Evolutionary conservation across 2,888 invertebrate genomes (phyloP).

Genomic region (Hipparchia sbordonii): DNA sequence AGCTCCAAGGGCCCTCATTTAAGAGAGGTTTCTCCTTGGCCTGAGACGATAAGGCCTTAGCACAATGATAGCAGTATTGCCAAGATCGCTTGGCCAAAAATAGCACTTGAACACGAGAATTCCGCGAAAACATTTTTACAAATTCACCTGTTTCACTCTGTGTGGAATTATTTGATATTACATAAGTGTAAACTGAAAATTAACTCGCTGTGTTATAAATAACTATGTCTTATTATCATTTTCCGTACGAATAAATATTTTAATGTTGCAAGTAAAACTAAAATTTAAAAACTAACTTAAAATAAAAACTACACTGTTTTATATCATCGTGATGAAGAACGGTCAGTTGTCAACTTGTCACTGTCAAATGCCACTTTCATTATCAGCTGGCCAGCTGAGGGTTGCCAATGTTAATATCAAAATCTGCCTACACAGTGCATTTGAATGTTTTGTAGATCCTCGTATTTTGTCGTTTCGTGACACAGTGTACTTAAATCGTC

Average conservation of each 20-base stretch:
- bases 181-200: conserved; percentile 26
- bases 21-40: conserved; percentile 47
- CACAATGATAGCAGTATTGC: conserved; percentile 61
- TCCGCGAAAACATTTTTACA: conserved; percentile 58
- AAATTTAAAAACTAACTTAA: conserved; percentile 16
- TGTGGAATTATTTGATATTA: conserved; percentile 20
- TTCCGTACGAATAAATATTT: not conserved
- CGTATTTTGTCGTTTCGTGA: too few species aligned
- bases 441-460: too few species aligned
- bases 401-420: not conserved
- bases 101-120: conserved; percentile 53
- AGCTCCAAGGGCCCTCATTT: conserved; percentile 74
- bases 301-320: conserved; percentile 24
- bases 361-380: not conserved
- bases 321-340: not conserved
- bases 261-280: conserved; percentile 14
- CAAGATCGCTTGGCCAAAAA: conserved; percentile 58
- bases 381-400: not conserved
- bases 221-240: conserved; percentile 13
- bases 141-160: not conserved
- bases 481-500: too few species aligned
- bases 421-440: not conserved
- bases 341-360: conserved; percentile 11
- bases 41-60: conserved; percentile 64
- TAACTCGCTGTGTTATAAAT: conserved; percentile 10